Conservation (phyloP, 2,888 invertebrate genomes). For the Colostygia pectinataria region DNA sequence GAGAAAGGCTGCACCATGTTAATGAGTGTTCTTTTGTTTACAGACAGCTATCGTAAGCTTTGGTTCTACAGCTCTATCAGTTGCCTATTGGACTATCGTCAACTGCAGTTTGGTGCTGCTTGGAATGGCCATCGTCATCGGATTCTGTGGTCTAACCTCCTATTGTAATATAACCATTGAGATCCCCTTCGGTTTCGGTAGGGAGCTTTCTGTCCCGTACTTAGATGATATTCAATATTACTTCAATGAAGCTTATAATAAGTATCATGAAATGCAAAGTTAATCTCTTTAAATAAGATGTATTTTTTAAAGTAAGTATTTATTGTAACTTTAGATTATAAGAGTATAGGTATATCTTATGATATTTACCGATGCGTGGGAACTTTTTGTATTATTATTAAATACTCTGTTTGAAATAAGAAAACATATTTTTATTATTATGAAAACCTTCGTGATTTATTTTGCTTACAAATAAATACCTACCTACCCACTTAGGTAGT, state of each 20-base stretch:
- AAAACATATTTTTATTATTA: too few species aligned
- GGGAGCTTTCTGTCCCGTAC: conserved; percentile 58
- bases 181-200: conserved; percentile 49
- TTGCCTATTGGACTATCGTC: conserved; percentile 59
- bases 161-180: conserved; percentile 77
- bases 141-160: conserved; percentile 81
- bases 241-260: conserved; percentile 38
- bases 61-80: conserved; percentile 38
- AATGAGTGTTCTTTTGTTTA: conserved; percentile 1
- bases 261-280: conserved; percentile 38
- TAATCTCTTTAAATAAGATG: not conserved
- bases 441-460: too few species aligned
- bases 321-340: not conserved
- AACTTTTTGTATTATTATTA: too few species aligned
- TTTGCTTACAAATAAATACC: too few species aligned
- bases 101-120: conserved; percentile 45
- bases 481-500: too few species aligned
- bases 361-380: too few species aligned
- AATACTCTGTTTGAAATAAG: too few species aligned
- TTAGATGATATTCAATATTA: conserved; percentile 41
- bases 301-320: not conserved
- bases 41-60: conserved; percentile 39
- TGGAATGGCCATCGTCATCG: conserved; percentile 67
- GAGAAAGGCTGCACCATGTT: too few species aligned
- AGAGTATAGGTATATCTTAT: too few species aligned